phyloP scores from a whole-genome alignment of 2,797 vertebrate species.

The Anguilla obscura region DNA sequence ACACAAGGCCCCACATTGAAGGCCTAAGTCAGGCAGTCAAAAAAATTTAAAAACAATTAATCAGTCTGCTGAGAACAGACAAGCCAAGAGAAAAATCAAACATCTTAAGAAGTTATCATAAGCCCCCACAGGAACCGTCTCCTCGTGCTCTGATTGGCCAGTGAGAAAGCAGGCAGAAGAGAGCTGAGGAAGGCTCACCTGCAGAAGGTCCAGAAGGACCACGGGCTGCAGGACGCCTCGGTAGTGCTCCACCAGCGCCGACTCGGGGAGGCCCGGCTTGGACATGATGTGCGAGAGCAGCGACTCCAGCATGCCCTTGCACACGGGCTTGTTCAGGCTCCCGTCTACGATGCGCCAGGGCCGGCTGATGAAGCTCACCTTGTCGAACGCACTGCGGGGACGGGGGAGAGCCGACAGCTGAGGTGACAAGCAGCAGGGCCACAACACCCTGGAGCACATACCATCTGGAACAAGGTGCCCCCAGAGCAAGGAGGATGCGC shows the following conservation, averaged over 20 bases:
- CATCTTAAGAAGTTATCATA: background rate
- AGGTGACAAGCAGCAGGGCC: background rate
- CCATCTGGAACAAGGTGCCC: background rate
- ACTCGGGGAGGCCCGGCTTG: conserved; percentile 78
- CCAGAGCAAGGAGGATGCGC: background rate
- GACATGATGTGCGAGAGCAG: conserved; percentile 89
- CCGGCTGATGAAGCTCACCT: conserved; percentile 79
- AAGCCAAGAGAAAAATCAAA: background rate
- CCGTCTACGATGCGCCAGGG: conserved; percentile 93
- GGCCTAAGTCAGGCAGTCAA: background rate
- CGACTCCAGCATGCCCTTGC: conserved; percentile 93
- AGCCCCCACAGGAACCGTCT: background rate
- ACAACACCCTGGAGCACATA: background rate
- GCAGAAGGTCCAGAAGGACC: conserved; percentile 81
- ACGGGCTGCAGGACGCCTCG: conserved; percentile 81
- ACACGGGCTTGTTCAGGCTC: conserved; percentile 83
- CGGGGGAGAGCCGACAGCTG: conserved; percentile 33
- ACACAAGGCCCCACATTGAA: background rate
- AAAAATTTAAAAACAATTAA: background rate
- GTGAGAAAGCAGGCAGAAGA: background rate
- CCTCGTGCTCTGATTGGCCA: background rate
- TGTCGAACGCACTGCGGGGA: conserved; percentile 30
- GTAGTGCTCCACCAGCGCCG: conserved; percentile 80
- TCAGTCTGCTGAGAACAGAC: background rate
- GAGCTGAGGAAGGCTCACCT: conserved; percentile 66